A percentile compares a stretch with the other conserved stretches of the same genome.
phyloP scores from a whole-genome alignment of 2,113 vertebrate species.

The Chloropsis hardwickii region DNA sequence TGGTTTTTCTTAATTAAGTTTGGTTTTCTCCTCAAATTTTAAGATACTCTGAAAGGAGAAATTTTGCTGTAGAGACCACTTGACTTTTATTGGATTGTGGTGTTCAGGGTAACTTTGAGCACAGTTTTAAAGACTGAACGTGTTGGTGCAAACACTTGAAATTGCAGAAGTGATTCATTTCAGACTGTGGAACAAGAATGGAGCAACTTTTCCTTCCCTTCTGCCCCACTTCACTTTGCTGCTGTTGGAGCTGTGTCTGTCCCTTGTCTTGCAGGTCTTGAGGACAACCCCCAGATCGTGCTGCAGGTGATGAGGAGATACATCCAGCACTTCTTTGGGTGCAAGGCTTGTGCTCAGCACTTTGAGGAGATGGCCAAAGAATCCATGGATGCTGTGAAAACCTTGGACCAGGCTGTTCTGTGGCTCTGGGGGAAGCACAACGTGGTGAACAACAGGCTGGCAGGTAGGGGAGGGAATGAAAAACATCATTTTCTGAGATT shows the following conservation, averaged over 20 bases:
- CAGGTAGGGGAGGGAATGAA: conserved; percentile 66
- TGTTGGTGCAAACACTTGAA: neutral
- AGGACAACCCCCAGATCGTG: conserved; percentile 74
- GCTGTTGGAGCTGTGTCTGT: neutral
- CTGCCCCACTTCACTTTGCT: neutral
- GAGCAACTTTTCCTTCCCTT: neutral
- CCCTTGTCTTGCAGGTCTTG: conserved; percentile 67
- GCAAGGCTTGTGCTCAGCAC: conserved; percentile 83
- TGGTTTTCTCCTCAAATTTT: neutral
- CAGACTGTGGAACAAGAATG: neutral
- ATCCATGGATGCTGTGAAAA: conserved; percentile 74
- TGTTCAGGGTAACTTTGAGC: neutral
- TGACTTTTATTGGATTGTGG: neutral
- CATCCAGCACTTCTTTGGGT: conserved; percentile 88
- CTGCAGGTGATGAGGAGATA: conserved; percentile 85
- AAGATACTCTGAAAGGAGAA: neutral
- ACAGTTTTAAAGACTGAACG: accelerated
- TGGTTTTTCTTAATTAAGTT: neutral
- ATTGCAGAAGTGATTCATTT: accelerated
- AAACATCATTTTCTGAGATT: neutral
- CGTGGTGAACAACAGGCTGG: conserved; percentile 83
- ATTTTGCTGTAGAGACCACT: neutral
- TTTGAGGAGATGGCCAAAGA: conserved; percentile 84
- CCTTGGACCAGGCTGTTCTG: conserved; percentile 76
- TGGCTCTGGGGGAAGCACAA: conserved; percentile 97